Conservation (phyloP, 2,888 invertebrate species). For the Galeopsomyia nigrocyanea region DNA sequence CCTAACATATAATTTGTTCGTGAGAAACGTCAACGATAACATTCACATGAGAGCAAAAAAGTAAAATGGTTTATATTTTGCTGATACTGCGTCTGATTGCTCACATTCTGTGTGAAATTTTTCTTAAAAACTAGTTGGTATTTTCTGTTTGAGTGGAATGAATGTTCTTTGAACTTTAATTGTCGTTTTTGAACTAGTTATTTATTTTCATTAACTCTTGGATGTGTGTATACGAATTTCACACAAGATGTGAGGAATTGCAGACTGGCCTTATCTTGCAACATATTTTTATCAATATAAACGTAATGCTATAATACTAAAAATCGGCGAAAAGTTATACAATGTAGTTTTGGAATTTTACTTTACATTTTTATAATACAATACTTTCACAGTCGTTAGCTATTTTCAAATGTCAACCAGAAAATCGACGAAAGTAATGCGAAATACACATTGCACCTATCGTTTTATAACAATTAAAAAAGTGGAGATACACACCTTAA, state of each 20-base stretch:
- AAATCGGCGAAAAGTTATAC: too few species aligned
- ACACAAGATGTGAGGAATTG: too few species aligned
- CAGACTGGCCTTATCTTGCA: too few species aligned
- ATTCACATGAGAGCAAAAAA: constrained; percentile 32
- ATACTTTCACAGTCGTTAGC: not conserved
- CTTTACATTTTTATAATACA: constrained; percentile 1
- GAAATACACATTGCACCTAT: too few species aligned
- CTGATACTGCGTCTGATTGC: constrained; percentile 15
- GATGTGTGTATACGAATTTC: too few species aligned
- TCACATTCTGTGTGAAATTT: not conserved
- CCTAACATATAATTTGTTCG: constrained; percentile 10
- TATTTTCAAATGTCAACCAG: not conserved
- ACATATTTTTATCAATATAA: too few species aligned
- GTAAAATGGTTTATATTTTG: constrained; percentile 16
- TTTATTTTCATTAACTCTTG: not conserved
- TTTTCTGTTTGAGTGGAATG: not conserved
- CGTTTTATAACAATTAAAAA: not conserved
- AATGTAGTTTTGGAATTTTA: not conserved
- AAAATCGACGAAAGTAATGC: too few species aligned
- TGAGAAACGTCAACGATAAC: constrained; percentile 33
- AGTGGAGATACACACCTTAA: not conserved
- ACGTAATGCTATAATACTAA: too few species aligned
- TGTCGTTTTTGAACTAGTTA: not conserved
- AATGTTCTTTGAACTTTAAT: not conserved
- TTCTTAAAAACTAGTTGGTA: not conserved